Evolutionary conservation across 2,888 invertebrate genomes (phyloP).

Genomic region (Drosophila atripex): DNA sequence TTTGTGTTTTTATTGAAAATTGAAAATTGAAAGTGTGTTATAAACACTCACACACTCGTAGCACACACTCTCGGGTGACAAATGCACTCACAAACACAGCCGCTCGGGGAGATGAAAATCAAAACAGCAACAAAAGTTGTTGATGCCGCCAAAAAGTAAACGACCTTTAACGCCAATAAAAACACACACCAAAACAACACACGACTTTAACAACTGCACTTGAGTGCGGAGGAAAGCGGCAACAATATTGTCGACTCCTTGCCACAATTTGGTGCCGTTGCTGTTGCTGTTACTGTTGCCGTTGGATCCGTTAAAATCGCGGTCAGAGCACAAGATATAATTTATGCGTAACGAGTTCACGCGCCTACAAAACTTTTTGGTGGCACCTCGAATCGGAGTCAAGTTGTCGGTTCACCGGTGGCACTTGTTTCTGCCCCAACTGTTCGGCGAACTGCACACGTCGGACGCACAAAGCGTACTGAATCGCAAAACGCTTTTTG

Average conservation of each 20-base stretch:
- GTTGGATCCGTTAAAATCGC: conserved; percentile 67
- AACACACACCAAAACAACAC: conserved; percentile 44
- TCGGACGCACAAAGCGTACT: conserved; percentile 82
- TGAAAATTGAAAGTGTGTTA: conserved; percentile 77
- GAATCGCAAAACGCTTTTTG: conserved; percentile 66
- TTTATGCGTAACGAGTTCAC: conserved; percentile 80
- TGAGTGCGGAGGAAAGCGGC: conserved; percentile 51
- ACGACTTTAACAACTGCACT: conserved; percentile 40
- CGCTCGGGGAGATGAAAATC: conserved; percentile 71
- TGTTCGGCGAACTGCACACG: conserved; percentile 72
- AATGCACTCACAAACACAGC: conserved; percentile 23
- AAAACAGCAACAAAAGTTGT: conserved; percentile 78
- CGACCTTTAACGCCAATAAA: conserved; percentile 82
- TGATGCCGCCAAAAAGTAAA: conserved; percentile 82
- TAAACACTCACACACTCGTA: conserved; percentile 45
- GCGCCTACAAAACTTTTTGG: conserved; percentile 70
- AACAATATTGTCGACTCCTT: conserved; percentile 64
- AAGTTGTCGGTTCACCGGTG: conserved; percentile 46
- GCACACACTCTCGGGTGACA: conserved; percentile 12
- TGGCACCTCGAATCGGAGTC: conserved; percentile 59
- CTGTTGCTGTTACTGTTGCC: conserved; percentile 33
- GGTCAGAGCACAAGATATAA: conserved; percentile 65
- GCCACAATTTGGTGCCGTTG: conserved; percentile 67
- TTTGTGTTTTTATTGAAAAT: conserved; percentile 70
- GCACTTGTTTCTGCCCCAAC: conserved; percentile 26